These are phyloP conservation scores for Drosophila phalerata DNA, from an alignment of 2,888 invertebrate species.

Conservation along the genomic window DNA sequence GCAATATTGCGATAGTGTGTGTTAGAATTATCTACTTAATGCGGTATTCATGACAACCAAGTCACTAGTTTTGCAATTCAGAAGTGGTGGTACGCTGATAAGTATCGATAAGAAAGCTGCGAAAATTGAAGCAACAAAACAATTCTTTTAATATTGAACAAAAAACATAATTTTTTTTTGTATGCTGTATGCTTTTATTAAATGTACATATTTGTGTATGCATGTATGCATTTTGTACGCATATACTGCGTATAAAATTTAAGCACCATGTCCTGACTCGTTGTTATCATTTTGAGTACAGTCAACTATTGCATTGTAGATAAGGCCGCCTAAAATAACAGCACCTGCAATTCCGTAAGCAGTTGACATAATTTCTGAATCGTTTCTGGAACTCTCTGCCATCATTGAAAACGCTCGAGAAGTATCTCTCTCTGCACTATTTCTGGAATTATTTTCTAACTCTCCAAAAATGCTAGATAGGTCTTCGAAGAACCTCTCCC, in stretches of 20 bases:
- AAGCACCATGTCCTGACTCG: neutral
- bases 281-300: neutral
- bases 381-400: constrained; percentile 6
- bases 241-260: neutral
- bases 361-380: neutral
- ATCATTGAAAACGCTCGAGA: constrained; percentile 4
- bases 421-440: too few relatives aligned
- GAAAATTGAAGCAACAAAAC: neutral
- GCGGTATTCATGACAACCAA: too few relatives aligned
- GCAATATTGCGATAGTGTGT: too few relatives aligned
- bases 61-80: too few relatives aligned
- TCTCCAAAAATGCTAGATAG: too few relatives aligned
- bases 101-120: neutral
- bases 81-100: neutral
- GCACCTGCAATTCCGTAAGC: constrained; percentile 1
- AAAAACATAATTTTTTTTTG: neutral
- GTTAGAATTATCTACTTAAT: neutral
- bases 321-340: neutral
- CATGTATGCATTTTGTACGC: neutral
- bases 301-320: neutral
- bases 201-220: neutral
- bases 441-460: too few relatives aligned
- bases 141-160: too few relatives aligned
- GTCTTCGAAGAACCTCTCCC: neutral
- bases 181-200: neutral